Conservation (phyloP, 2,113 vertebrate genomes). For the Haemorhous mexicanus region DNA sequence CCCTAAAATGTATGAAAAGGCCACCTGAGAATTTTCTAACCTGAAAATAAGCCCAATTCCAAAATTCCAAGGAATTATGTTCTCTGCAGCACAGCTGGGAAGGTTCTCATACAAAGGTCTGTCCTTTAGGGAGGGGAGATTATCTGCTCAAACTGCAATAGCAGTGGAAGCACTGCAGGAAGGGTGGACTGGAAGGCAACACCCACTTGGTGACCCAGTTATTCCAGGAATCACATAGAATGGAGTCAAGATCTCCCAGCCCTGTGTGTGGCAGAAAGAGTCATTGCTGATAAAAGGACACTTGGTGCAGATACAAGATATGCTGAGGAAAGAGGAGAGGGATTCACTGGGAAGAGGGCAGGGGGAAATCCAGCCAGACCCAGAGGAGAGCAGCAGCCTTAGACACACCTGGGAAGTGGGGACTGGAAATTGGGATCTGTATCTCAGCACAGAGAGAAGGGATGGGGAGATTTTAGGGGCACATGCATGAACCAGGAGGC, state of each 20-base stretch:
- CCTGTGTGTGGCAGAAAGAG: background rate
- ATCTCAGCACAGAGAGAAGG: background rate
- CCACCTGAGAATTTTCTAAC: background rate
- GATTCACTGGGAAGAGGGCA: background rate
- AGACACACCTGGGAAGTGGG: rapidly evolving
- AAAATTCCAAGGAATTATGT: background rate
- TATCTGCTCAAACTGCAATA: background rate
- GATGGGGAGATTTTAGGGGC: background rate
- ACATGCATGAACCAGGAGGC: background rate
- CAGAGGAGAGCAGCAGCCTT: background rate
- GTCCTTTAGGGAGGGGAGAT: rapidly evolving
- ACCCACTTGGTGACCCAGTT: background rate
- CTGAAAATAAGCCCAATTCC: background rate
- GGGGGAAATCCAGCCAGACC: background rate
- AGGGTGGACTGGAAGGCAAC: background rate
- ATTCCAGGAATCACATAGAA: background rate
- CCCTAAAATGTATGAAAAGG: background rate
- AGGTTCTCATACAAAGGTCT: background rate
- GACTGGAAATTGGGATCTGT: background rate
- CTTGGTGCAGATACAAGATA: rapidly evolving
- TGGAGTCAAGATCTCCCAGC: background rate
- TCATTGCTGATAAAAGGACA: background rate
- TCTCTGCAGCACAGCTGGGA: background rate
- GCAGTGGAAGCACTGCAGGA: background rate
- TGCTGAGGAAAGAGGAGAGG: background rate